phyloP scores from a whole-genome alignment of 2,113 vertebrate species.

The Notiomystis cincta region DNA sequence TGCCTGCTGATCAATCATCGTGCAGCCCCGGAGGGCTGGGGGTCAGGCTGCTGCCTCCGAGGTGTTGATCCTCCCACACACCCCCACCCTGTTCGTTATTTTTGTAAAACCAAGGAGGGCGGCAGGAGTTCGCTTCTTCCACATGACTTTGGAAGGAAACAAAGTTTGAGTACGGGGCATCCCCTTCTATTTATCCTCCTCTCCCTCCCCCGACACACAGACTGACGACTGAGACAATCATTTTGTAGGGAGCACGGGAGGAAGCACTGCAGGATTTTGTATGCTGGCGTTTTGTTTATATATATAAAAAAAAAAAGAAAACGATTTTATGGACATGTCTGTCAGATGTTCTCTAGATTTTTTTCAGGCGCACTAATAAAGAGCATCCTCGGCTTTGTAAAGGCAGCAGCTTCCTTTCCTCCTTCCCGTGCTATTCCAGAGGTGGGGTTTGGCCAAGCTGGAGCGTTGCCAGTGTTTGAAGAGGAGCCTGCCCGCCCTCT shows the following conservation, averaged over 20 bases:
- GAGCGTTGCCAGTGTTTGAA: background rate
- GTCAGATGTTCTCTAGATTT: constrained; percentile 50
- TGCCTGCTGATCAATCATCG: background rate
- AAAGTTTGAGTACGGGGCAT: constrained; percentile 61
- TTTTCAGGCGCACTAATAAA: constrained; percentile 71
- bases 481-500: background rate
- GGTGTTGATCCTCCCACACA: background rate
- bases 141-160: constrained; percentile 33
- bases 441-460: background rate
- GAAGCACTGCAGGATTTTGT: constrained; percentile 60
- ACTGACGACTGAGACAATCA: constrained; percentile 72
- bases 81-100: background rate
- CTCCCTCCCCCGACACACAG: background rate
- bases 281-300: constrained; percentile 57
- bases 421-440: background rate
- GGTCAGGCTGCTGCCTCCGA: background rate
- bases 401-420: background rate
- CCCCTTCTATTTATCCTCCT: constrained; percentile 55
- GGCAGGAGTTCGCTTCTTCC: constrained; percentile 47
- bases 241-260: constrained; percentile 57
- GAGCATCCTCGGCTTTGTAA: constrained; percentile 65
- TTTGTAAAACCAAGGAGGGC: background rate
- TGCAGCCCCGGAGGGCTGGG: background rate
- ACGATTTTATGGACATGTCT: constrained; percentile 14
- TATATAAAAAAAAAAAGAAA: background rate